Percentiles rank a stretch among this genome's conserved stretches.
Evolutionary conservation across 2,888 invertebrate genomes (phyloP).

Genomic region (Parascotia fuliginaria): DNA sequence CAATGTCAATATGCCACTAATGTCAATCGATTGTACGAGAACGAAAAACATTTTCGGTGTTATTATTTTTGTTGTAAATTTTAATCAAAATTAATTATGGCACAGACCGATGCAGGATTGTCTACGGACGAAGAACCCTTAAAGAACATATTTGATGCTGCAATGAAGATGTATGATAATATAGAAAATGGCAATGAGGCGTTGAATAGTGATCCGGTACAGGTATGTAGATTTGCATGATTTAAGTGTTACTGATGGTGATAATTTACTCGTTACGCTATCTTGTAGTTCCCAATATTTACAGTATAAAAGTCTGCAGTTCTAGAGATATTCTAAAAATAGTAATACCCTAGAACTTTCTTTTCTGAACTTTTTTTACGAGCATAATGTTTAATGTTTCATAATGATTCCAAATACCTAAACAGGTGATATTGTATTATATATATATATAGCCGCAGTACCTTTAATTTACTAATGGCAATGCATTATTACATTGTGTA

Average conservation of each 20-base stretch:
- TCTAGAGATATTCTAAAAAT: no score
- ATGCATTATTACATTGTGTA: no score
- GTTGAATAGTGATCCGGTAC: slow-evolving; percentile 89
- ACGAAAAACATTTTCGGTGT: slow-evolving; percentile 1
- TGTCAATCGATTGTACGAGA: neutral
- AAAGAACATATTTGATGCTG: slow-evolving; percentile 87
- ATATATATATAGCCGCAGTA: no score
- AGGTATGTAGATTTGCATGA: slow-evolving; percentile 79
- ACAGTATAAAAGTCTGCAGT: neutral
- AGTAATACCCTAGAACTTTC: no score
- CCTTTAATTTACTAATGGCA: no score
- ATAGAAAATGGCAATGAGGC: slow-evolving; percentile 89
- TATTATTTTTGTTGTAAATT: slow-evolving; percentile 7
- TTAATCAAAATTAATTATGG: slow-evolving; percentile 45
- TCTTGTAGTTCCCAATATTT: neutral
- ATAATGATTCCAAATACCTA: no score
- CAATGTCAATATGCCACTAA: neutral
- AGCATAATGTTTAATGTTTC: no score
- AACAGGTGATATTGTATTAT: no score
- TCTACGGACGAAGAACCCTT: slow-evolving; percentile 69
- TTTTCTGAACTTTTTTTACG: no score
- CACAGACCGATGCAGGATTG: slow-evolving; percentile 52
- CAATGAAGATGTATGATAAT: slow-evolving; percentile 88
- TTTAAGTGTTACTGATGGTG: neutral
- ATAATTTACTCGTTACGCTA: neutral